Evolutionary conservation across 1,140 invertebrate species (phyloP), one percentile per base, ranked within the genome.

Genomic region (Lordiphosa stackelbergi): DNA sequence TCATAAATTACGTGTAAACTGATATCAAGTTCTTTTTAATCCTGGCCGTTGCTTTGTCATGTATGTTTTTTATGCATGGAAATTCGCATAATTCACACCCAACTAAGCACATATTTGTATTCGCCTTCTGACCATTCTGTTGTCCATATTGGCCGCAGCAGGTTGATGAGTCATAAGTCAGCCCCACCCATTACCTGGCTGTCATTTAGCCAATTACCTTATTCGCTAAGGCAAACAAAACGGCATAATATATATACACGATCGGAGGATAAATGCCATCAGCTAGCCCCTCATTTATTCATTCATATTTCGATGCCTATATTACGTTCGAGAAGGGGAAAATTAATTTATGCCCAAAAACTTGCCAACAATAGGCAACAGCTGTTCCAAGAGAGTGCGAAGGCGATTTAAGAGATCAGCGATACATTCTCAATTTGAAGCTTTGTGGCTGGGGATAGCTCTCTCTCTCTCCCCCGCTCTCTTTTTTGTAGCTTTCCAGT

Each of bases 141-240:
- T 54, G 52, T 48, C 40, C 45, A 60, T 54, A 61, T 53, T 60
- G 34, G 55, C 38, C 47, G 10, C 28, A 31, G 28, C 28, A 31
- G 5, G 37, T 45, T 40, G 19, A 31, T 9, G 37, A 16, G 10
- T 7, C 46, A 59, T 79, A 66, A 79, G 13, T 79, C 75, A 79
- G 54, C 38, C 24, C 53, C 38, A 41, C 45, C 28, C 36, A 66
- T 72, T 73, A 70, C 55, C 63, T 61, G 59, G 12, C 68, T 75
- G 72, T 77, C 73, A 77, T 72, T 75, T 60, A 68, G 68, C 57
- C 73, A 69, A 78, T 78, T 77, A 69, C 69, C 73, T 77, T 36
- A 41, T 16, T 19, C 49, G 24, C 56, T 11, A 53, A 52, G 57
- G 66, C 71, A 69, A 63, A 74, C 65, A 78, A 66, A 70, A 57